Conservation (phyloP, 2,113 vertebrate genomes). For the Sinocyclocheilus anshuiensis region DNA sequence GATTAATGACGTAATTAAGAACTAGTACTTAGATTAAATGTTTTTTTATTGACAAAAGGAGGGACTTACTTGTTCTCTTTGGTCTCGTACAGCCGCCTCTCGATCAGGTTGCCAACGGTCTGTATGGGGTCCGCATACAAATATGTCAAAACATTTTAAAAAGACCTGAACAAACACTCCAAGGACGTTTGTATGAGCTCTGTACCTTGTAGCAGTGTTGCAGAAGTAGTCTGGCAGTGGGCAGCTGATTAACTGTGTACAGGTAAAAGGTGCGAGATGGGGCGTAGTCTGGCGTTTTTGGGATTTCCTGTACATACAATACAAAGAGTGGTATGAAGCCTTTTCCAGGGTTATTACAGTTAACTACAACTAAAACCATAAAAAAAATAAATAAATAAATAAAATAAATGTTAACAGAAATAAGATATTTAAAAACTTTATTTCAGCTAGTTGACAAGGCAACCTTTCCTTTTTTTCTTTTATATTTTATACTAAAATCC, state of each 20-base stretch:
- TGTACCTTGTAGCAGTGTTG: slow-evolving; percentile 90
- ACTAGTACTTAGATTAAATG: too few species aligned
- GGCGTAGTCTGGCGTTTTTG: slow-evolving; percentile 92
- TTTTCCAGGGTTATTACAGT: neutral
- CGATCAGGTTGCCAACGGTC: slow-evolving; percentile 91
- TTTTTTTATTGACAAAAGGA: too few species aligned
- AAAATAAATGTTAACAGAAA: too few species aligned
- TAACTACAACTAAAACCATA: too few species aligned
- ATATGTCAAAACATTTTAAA: slow-evolving; percentile 16
- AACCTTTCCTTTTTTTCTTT: too few species aligned
- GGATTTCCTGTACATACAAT: slow-evolving; percentile 82
- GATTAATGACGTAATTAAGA: too few species aligned
- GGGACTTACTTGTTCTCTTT: slow-evolving; percentile 91
- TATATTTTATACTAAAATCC: too few species aligned
- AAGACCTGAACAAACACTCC: neutral
- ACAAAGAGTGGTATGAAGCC: slow-evolving; percentile 5
- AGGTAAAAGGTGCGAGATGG: slow-evolving; percentile 95
- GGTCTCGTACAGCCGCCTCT: slow-evolving; percentile 86
- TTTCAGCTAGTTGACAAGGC: too few species aligned
- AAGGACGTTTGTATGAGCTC: neutral
- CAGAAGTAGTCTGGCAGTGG: slow-evolving; percentile 84
- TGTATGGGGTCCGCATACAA: slow-evolving; percentile 62
- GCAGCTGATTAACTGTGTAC: slow-evolving; percentile 84
- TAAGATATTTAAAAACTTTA: too few species aligned
- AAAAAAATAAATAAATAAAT: too few species aligned